Evolutionary conservation across 1,140 invertebrate species (phyloP).

Genomic region (Drosophila sturtevanti): DNA sequence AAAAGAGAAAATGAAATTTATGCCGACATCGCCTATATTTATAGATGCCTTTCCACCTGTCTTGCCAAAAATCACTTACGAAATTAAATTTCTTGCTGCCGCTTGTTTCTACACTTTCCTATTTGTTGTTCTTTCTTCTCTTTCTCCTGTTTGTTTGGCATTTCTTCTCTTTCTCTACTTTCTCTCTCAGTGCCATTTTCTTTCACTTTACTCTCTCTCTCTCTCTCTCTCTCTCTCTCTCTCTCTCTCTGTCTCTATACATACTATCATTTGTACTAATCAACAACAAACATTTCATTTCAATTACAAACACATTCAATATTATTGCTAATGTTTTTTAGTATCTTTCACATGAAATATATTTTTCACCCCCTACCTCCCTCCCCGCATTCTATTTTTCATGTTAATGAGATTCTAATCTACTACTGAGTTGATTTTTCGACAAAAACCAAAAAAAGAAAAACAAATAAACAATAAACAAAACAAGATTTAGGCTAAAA

Average conservation of each 20-base stretch:
- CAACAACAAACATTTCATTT: conserved; percentile 2
- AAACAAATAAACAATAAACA: not conserved
- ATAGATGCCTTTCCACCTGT: conserved; percentile 75
- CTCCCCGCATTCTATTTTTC: not conserved
- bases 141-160: too few species aligned
- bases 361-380: too few species aligned
- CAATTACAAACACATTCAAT: conserved; percentile 10
- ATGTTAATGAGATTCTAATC: conserved; percentile 1
- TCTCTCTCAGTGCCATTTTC: conserved; percentile 5
- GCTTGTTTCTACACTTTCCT: not conserved
- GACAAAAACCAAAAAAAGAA: not conserved
- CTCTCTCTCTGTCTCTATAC: not conserved
- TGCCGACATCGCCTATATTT: conserved; percentile 70
- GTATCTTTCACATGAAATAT: not conserved
- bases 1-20: conserved; percentile 47
- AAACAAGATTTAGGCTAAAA: not conserved
- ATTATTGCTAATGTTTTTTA: conserved; percentile 9
- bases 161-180: too few species aligned
- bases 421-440: not conserved
- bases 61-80: conserved; percentile 73
- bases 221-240: conserved; percentile 2
- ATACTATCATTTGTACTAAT: not conserved
- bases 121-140: not conserved
- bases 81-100: conserved; percentile 68
- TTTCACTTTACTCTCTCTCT: not conserved